Percentiles rank a stretch among this genome's conserved stretches.
phyloP scores from a whole-genome alignment of 2,113 vertebrate genomes.

The Amblyornis subalaris region DNA sequence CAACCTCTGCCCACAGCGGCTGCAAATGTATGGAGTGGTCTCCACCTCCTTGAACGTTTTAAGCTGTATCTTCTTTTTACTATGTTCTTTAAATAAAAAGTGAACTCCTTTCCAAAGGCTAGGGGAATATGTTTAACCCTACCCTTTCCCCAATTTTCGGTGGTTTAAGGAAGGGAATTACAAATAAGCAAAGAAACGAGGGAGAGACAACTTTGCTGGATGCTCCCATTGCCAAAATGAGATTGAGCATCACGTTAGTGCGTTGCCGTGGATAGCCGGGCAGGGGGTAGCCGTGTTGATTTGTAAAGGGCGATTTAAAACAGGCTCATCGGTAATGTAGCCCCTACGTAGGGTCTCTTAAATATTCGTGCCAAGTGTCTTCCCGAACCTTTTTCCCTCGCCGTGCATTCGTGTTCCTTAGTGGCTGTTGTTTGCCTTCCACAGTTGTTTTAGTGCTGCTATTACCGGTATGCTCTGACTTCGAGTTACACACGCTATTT shows the following conservation, averaged over 20 bases:
- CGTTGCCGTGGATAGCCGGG: constrained; percentile 77
- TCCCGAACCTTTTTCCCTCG: background rate
- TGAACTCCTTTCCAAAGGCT: constrained; percentile 68
- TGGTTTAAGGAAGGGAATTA: constrained; percentile 61
- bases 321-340: constrained; percentile 59
- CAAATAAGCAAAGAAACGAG: constrained; percentile 52
- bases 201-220: constrained; percentile 72
- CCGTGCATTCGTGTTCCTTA: background rate
- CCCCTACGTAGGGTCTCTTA: constrained; percentile 28
- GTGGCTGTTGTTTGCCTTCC: background rate
- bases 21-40: constrained; percentile 70
- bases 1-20: constrained; percentile 80
- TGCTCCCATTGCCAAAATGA: constrained; percentile 78
- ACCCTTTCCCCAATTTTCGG: constrained; percentile 26
- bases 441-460: background rate
- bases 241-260: constrained; percentile 91
- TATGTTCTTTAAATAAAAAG: constrained; percentile 64
- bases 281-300: constrained; percentile 78
- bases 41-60: constrained; percentile 51
- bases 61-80: constrained; percentile 34
- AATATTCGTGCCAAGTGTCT: constrained; percentile 29
- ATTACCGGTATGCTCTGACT: background rate
- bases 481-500: background rate
- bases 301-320: constrained; percentile 80
- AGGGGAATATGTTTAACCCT: constrained; percentile 64